A percentile compares a stretch with the other conserved stretches of the same genome.
These are phyloP conservation scores for Morpho deidamia DNA, from an alignment of 2,888 invertebrate genomes.

Conservation along the genomic window DNA sequence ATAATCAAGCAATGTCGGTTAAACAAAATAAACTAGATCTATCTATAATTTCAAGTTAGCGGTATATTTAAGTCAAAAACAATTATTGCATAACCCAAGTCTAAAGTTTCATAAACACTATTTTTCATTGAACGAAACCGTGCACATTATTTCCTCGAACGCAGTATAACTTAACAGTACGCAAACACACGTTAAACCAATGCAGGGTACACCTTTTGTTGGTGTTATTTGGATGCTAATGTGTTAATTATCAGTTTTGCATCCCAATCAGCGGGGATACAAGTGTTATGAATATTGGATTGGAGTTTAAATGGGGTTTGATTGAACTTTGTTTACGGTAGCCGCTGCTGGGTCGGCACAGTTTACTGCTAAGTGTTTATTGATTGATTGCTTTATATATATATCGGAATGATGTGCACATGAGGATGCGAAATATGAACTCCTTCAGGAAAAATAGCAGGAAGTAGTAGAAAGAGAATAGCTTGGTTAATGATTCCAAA, in stretches of 20 bases:
- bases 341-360: slow-evolving; percentile 22
- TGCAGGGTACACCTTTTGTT: slow-evolving; percentile 59
- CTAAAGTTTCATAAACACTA: neutral
- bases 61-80: too few species aligned
- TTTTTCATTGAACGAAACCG: neutral
- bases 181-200: slow-evolving; percentile 40
- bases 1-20: too few species aligned
- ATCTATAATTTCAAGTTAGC: too few species aligned
- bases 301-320: slow-evolving; percentile 51
- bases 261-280: slow-evolving; percentile 50
- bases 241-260: slow-evolving; percentile 72
- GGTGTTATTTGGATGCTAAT: slow-evolving; percentile 73
- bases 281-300: slow-evolving; percentile 68
- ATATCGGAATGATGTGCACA: too few species aligned
- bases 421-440: too few species aligned
- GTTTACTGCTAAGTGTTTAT: slow-evolving; percentile 10
- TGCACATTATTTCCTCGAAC: slow-evolving; percentile 15
- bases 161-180: neutral
- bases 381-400: slow-evolving; percentile 2
- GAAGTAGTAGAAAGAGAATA: too few species aligned
- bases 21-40: too few species aligned
- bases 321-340: slow-evolving; percentile 49
- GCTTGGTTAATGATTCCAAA: too few species aligned
- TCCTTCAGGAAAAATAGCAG: too few species aligned
- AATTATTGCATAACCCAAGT: too few species aligned